These are phyloP conservation scores for Sterrhoptilus dennistouni DNA, from an alignment of 2,113 vertebrate species.

Conservation along the genomic window DNA sequence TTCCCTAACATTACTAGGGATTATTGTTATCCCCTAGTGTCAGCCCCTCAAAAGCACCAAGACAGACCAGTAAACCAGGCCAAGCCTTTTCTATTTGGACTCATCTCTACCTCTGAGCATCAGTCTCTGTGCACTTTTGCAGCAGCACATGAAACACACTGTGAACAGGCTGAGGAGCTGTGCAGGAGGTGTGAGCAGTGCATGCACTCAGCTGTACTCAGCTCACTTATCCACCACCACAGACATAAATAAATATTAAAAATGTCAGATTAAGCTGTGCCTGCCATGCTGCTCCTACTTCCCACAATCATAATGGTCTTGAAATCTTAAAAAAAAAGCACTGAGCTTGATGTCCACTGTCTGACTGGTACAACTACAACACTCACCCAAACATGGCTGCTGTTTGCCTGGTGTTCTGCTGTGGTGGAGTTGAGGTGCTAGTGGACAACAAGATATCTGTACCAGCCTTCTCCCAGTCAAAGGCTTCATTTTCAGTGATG, in stretches of 20 bases:
- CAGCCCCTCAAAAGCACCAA: not conserved
- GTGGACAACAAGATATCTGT: constrained; percentile 88
- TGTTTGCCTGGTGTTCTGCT: constrained; percentile 93
- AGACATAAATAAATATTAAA: not conserved
- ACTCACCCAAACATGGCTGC: constrained; percentile 97
- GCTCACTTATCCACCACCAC: not conserved
- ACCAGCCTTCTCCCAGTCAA: constrained; percentile 96
- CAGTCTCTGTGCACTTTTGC: not conserved
- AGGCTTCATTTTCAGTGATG: constrained; percentile 96
- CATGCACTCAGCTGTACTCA: not conserved
- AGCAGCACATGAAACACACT: not conserved
- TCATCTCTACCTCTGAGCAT: not conserved
- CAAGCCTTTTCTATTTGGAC: not conserved
- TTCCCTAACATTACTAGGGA: not conserved
- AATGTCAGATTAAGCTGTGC: not conserved
- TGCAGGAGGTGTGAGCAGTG: not conserved
- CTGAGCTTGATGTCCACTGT: not conserved
- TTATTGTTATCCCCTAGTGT: not conserved
- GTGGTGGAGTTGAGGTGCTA: constrained; percentile 89
- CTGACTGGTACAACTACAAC: not conserved
- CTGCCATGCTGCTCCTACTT: not conserved
- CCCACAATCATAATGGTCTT: not conserved
- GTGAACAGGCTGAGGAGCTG: not conserved
- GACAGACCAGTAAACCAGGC: not conserved
- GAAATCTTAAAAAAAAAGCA: not conserved